phyloP scores from a whole-genome alignment of 2,113 vertebrate species.

The Capra hircus region DNA sequence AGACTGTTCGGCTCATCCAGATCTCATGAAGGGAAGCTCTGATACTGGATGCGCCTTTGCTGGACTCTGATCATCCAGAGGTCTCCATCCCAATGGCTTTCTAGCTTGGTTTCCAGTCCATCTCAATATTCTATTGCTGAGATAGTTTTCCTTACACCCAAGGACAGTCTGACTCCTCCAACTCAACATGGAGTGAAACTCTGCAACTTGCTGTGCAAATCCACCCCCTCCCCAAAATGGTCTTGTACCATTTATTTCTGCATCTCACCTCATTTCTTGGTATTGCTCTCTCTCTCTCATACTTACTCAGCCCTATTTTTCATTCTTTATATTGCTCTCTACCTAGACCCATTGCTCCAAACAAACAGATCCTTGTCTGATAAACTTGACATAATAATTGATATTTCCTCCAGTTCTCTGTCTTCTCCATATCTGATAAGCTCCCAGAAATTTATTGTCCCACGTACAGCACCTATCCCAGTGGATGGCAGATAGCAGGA shows the following conservation, averaged over 20 bases:
- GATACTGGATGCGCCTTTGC: not conserved
- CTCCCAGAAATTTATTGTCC: not conserved
- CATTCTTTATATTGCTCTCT: not conserved
- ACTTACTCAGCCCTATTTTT: not conserved
- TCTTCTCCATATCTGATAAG: not conserved
- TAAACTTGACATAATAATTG: not conserved
- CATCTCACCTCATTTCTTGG: not conserved
- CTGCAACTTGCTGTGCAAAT: not conserved
- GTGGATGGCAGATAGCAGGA: not conserved
- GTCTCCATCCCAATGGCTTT: not conserved
- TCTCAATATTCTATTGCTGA: not conserved
- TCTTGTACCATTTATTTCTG: not conserved
- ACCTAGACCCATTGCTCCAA: not conserved
- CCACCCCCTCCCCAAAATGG: fast-evolving
- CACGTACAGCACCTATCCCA: not conserved
- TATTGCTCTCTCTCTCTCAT: not conserved
- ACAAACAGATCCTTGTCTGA: not conserved
- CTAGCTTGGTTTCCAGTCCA: not conserved
- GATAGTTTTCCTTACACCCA: not conserved
- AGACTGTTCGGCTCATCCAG: not conserved
- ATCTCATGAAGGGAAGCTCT: not conserved
- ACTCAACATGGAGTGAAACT: not conserved
- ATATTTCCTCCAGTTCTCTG: not conserved
- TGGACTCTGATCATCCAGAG: not conserved
- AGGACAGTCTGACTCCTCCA: not conserved